phyloP scores from a whole-genome alignment of 2,797 vertebrate species.

The Lagorchestes hirsutus region DNA sequence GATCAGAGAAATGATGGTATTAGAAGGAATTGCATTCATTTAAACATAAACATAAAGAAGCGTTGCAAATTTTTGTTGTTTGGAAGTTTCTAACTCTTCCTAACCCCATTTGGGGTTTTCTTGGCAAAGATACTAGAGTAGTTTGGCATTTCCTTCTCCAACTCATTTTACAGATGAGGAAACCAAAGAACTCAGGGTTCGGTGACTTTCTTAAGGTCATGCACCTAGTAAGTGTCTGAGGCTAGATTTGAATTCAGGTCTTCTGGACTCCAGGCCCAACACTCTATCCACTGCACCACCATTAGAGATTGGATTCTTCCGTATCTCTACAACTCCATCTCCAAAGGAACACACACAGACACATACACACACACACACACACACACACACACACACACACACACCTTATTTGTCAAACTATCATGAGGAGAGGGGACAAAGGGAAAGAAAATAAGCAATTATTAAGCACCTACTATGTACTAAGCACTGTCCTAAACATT shows the following conservation, averaged over 20 bases:
- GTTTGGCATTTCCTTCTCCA: background rate
- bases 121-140: background rate
- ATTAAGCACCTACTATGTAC: background rate
- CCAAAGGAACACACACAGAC: background rate
- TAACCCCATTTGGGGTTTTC: background rate
- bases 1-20: constrained; percentile 65
- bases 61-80: constrained; percentile 16
- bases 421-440: background rate
- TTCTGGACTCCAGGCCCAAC: background rate
- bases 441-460: background rate
- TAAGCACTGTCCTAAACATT: background rate
- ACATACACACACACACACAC: background rate
- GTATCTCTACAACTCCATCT: background rate
- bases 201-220: background rate
- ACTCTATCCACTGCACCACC: background rate
- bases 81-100: background rate
- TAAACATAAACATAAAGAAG: constrained; percentile 56
- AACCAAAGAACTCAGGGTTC: background rate
- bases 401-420: background rate
- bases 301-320: background rate
- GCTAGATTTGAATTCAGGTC: background rate
- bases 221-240: background rate
- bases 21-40: constrained; percentile 56
- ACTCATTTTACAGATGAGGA: background rate
- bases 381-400: background rate